Percentiles rank a stretch among this genome's conserved stretches.
These are phyloP conservation scores for Campaea margaritaria DNA, from an alignment of 2,888 invertebrate species.

Conservation along the genomic window DNA sequence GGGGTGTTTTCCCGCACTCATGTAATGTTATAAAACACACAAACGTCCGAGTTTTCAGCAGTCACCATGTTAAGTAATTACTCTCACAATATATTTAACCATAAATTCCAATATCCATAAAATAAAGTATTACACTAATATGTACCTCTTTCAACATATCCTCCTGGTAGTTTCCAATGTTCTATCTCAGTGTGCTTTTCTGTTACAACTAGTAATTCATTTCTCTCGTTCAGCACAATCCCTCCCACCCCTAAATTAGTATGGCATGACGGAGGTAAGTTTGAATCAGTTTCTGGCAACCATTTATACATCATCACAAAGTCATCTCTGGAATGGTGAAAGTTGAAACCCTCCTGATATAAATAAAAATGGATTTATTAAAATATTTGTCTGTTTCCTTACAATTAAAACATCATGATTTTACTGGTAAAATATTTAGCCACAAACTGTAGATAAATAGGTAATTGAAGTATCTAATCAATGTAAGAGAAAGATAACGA, in stretches of 20 bases:
- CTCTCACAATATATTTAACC: neutral
- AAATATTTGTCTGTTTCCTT: too few species aligned
- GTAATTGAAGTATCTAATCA: too few species aligned
- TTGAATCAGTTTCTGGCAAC: conserved; percentile 86
- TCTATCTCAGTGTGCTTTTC: conserved; percentile 87
- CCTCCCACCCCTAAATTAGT: conserved; percentile 93
- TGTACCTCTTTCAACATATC: conserved; percentile 94
- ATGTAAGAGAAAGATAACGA: too few species aligned
- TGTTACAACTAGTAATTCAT: conserved; percentile 92
- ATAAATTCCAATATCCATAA: neutral
- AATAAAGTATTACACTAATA: neutral
- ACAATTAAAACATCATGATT: neutral
- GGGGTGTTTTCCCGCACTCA: too few species aligned
- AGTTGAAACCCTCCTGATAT: conserved; percentile 91
- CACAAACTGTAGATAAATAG: too few species aligned
- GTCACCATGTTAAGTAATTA: too few species aligned
- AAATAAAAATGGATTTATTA: conserved; percentile 8
- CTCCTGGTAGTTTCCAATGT: conserved; percentile 97
- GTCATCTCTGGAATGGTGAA: conserved; percentile 93
- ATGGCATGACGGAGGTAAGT: conserved; percentile 92
- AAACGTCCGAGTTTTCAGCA: too few species aligned
- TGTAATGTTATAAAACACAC: too few species aligned
- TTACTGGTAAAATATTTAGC: too few species aligned
- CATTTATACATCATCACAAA: conserved; percentile 93
- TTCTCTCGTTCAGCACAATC: conserved; percentile 91